Conservation (phyloP, 2,888 invertebrate genomes). For the Hypolimnas misippus region DNA sequence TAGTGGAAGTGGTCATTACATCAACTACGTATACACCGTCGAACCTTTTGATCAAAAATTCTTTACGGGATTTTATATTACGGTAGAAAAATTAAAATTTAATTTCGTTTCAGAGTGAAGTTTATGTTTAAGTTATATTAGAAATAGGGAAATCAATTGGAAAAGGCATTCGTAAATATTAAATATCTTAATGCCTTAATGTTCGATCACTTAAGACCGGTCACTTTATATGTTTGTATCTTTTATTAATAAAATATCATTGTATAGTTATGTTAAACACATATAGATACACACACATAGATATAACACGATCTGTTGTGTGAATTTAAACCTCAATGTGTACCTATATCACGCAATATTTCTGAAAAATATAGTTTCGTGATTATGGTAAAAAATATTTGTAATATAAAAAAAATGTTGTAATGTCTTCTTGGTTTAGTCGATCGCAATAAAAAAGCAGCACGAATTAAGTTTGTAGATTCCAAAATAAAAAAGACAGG, state of each 20-base stretch:
- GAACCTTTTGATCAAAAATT: slow-evolving; percentile 5
- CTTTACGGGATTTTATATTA: background rate
- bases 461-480: too few species aligned
- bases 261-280: too few species aligned
- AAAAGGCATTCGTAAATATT: background rate
- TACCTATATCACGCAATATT: too few species aligned
- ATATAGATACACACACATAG: too few species aligned
- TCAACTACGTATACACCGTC: slow-evolving; percentile 8
- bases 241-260: background rate
- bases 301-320: too few species aligned
- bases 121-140: background rate
- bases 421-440: too few species aligned
- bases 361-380: too few species aligned
- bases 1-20: slow-evolving; percentile 7
- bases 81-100: background rate
- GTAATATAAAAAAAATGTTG: too few species aligned
- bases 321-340: too few species aligned
- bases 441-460: too few species aligned
- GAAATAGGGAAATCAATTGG: background rate
- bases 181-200: background rate
- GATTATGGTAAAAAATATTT: too few species aligned
- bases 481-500: too few species aligned
- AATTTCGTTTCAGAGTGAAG: slow-evolving; percentile 3
- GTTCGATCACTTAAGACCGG: background rate
- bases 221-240: background rate